Percentiles rank a stretch among this genome's conserved stretches.
Evolutionary conservation across 37 sponge, comb jelly and placozoan species (phyloP).

Genomic region (Bolinopsis microptera): DNA sequence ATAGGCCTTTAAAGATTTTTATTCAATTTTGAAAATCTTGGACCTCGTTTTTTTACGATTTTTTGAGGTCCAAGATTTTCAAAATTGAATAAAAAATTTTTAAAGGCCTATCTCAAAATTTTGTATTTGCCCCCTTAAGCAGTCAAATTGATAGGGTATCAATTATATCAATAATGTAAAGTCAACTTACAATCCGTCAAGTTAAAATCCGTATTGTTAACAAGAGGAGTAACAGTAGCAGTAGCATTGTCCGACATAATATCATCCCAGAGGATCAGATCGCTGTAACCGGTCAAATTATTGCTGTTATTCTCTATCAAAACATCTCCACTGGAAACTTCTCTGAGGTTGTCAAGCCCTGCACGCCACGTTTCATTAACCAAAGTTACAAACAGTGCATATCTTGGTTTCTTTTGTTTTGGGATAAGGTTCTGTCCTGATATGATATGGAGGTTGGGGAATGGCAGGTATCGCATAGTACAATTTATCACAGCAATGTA

Average conservation of each 20-base stretch:
- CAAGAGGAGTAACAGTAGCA: neutral
- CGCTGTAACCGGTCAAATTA: neutral
- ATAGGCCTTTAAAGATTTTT: too few relatives aligned
- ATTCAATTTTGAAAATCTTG: too few relatives aligned
- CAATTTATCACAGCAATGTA: neutral
- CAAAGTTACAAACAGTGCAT: constrained; percentile 1
- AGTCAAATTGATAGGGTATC: too few relatives aligned
- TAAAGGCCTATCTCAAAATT: too few relatives aligned
- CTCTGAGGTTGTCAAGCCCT: constrained; percentile 7
- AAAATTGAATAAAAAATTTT: too few relatives aligned
- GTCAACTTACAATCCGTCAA: neutral
- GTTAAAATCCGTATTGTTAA: neutral
- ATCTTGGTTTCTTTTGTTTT: neutral
- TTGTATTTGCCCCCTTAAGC: too few relatives aligned
- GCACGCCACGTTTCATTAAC: neutral
- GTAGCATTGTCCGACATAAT: constrained; percentile 39
- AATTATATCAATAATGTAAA: neutral
- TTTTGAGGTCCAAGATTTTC: too few relatives aligned
- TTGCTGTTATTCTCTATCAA: neutral
- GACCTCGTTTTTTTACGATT: too few relatives aligned
- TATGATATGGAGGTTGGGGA: constrained; percentile 49
- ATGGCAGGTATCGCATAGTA: neutral
- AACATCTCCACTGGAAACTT: neutral
- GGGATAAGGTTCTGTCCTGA: constrained; percentile 11
- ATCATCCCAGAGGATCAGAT: constrained; percentile 21